Base-by-base conservation (phyloP, 2,797 vertebrate genomes). In the Danio choprae region DNA sequence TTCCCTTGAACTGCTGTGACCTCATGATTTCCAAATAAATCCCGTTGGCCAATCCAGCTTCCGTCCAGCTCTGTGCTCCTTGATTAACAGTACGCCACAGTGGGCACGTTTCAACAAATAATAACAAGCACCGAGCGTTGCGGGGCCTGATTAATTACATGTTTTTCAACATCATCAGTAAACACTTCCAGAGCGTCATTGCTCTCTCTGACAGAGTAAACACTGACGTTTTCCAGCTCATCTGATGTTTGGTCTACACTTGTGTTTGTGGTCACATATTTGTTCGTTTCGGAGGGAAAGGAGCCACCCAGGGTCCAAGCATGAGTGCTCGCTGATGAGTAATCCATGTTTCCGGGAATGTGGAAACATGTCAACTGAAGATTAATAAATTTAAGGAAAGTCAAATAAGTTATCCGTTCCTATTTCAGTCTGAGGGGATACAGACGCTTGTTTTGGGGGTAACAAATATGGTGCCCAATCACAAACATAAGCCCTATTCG, bases 201-300 rank as follows among this genome's bases (percentile, higher is more conserved):
- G 51, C 65, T 74, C 58, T 44, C 67, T 67, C 43, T 22, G 18
- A 46, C 44, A 59, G 50, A 51, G 79, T 86, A 87, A 87, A 87
- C 85, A 85, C 50, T 78, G 68, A 83, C 40, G 50, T 58, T 81
- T 59, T 79, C 71, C 60, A 55, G 71, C 60, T 74, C 20, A 63
- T 68, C 74, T 71, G 69, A 53, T 88, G 87, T 88, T 88, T 88
- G 86, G 86, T 88, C 87, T 87, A 78, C 79, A 41, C 59, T 77
- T 18, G 44, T 77, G 74, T 82, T 85, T 84, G 79, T 79, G 69
- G 80, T 70, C 70, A 44, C 67, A 60, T 58, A 44, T 70, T 74
- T 78, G 72, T 51, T 29, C 46, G 3, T 76, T 60, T 56, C 44
- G 48, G 65, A 77, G 67, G 74, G 73, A 71, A 70, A 70, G 60